These are phyloP conservation scores for Gymnocheta viridis DNA, from an alignment of 2,888 invertebrate species.

Conservation along the genomic window DNA sequence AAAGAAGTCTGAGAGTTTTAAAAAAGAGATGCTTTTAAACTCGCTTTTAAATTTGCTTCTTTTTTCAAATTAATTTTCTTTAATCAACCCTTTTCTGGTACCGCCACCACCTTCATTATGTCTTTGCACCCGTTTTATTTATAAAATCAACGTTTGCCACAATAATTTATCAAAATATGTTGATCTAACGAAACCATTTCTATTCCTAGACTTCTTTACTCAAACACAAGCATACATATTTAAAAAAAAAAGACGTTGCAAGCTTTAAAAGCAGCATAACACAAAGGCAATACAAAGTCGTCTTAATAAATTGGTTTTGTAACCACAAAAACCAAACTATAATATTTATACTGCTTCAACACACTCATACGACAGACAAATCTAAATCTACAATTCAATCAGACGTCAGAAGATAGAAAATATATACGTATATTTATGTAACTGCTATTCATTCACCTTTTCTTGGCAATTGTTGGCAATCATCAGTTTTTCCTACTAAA, in stretches of 20 bases:
- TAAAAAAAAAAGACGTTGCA: conserved; percentile 15
- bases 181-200: conserved; percentile 32
- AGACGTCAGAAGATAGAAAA: conserved; percentile 74
- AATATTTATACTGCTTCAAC: conserved; percentile 60
- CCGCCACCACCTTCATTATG: background rate
- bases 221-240: background rate
- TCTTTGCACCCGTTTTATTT: background rate
- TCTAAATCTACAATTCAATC: conserved; percentile 77
- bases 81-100: conserved; percentile 10
- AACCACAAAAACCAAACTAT: conserved; percentile 76
- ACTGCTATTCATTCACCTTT: conserved; percentile 52
- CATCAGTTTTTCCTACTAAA: conserved; percentile 9
- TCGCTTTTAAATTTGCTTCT: background rate
- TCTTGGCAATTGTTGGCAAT: conserved; percentile 49
- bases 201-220: conserved; percentile 42
- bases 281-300: conserved; percentile 19
- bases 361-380: conserved; percentile 29
- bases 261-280: background rate
- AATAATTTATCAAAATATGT: conserved; percentile 52
- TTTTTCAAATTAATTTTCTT: background rate
- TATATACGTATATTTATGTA: conserved; percentile 34
- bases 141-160: conserved; percentile 48
- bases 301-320: conserved; percentile 80
- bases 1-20: background rate
- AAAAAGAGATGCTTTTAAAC: background rate